These are phyloP conservation scores for Hanleya hanleyi DNA, from an alignment of 2,888 invertebrate genomes.

Conservation along the genomic window DNA sequence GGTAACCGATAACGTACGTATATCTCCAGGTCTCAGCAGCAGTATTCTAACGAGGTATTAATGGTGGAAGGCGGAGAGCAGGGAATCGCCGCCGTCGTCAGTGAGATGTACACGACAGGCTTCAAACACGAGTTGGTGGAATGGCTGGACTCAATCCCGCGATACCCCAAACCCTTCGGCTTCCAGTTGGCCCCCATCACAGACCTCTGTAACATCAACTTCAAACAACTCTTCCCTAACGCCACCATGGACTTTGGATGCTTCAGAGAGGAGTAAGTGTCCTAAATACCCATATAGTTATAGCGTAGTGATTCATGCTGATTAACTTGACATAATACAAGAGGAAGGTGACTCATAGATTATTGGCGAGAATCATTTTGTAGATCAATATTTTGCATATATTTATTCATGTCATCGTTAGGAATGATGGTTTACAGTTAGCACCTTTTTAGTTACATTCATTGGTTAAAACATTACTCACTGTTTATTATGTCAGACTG, in stretches of 20 bases:
- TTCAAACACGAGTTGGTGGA: constrained; percentile 16
- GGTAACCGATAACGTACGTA: no score
- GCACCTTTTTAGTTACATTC: no score
- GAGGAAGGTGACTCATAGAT: no score
- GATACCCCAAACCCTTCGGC: constrained; percentile 30
- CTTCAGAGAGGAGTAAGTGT: constrained; percentile 10
- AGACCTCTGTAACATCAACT: constrained; percentile 28
- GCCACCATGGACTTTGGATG: constrained; percentile 14
- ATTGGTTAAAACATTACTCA: no score
- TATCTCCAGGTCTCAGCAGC: constrained; percentile 3
- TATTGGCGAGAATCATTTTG: no score
- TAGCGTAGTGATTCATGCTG: no score
- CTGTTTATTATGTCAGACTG: no score
- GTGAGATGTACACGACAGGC: constrained; percentile 22
- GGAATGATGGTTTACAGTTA: no score
- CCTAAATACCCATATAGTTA: no score
- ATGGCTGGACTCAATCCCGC: constrained; percentile 27
- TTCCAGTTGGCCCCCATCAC: constrained; percentile 28
- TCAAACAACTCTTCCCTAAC: constrained; percentile 18
- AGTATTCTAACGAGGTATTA: constrained; percentile 19
- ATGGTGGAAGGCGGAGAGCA: constrained; percentile 28
- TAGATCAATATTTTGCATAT: no score
- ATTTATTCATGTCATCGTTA: no score
- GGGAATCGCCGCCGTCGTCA: constrained; percentile 23
- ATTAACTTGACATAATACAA: no score